phyloP scores from a whole-genome alignment of 2,888 invertebrate species.

The Quadroppia sp. region DNA sequence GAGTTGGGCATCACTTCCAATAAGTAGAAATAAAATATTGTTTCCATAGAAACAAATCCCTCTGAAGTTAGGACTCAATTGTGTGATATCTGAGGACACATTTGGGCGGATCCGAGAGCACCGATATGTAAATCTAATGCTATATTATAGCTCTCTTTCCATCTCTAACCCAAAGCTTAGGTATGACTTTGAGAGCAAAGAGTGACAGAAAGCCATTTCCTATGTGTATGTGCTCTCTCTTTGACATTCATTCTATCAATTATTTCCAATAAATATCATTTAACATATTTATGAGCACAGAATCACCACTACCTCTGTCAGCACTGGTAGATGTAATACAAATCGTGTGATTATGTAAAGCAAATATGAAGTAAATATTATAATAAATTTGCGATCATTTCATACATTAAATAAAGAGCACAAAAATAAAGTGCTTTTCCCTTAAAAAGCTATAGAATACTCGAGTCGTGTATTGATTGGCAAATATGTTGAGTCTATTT shows the following conservation, averaged over 20 bases:
- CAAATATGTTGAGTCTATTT: constrained; percentile 11
- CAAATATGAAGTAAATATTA: neutral
- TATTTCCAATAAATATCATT: constrained; percentile 14
- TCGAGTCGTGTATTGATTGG: neutral
- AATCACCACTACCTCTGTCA: constrained; percentile 5
- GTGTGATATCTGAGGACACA: constrained; percentile 34
- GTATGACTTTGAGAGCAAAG: neutral
- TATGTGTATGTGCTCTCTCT: neutral
- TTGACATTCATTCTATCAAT: neutral
- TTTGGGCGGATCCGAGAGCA: constrained; percentile 25
- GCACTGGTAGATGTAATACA: neutral
- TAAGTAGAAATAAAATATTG: neutral
- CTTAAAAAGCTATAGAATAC: neutral
- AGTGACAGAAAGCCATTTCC: constrained; percentile 15
- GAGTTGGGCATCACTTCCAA: neutral
- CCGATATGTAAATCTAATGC: neutral
- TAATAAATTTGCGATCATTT: neutral
- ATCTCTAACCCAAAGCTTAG: constrained; percentile 9
- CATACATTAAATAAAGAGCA: neutral
- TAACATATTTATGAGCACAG: constrained; percentile 5
- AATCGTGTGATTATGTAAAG: neutral
- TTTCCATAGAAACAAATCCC: constrained; percentile 28
- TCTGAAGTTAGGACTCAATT: constrained; percentile 2
- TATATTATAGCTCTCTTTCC: neutral
- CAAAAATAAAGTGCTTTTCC: neutral